Percentiles rank a stretch among this genome's conserved stretches.
These are phyloP conservation scores for Microdon myrmicae DNA, from an alignment of 2,888 invertebrate genomes.

Conservation along the genomic window DNA sequence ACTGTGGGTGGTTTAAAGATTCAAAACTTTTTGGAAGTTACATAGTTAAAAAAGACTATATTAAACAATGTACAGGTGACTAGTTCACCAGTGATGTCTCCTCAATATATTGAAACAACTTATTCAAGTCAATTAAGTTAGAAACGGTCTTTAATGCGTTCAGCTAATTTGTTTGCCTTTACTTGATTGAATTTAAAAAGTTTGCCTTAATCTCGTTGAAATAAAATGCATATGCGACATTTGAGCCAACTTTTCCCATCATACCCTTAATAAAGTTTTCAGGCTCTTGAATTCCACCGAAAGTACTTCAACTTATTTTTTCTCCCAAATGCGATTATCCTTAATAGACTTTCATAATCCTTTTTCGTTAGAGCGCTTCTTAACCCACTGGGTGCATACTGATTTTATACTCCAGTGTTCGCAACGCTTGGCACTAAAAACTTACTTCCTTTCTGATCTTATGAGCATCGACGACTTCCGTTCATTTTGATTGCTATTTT, in stretches of 20 bases:
- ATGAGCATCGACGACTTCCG: constrained; percentile 48
- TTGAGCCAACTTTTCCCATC: constrained; percentile 50
- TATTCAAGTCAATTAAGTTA: too few species aligned
- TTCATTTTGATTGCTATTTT: constrained; percentile 47
- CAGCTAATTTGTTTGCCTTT: too few species aligned
- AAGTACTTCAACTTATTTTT: constrained; percentile 42
- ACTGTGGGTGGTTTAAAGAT: too few species aligned
- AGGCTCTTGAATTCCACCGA: constrained; percentile 43
- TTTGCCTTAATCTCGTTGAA: constrained; percentile 31
- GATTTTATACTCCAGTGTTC: constrained; percentile 42
- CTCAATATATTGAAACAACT: too few species aligned
- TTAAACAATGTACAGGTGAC: too few species aligned
- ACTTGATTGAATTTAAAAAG: constrained; percentile 35
- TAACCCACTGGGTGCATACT: constrained; percentile 31
- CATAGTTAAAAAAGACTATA: too few species aligned
- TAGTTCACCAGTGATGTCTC: too few species aligned
- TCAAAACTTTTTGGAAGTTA: too few species aligned
- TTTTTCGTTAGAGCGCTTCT: constrained; percentile 24
- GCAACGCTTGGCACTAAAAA: constrained; percentile 46
- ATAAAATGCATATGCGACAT: constrained; percentile 51
- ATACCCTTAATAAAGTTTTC: constrained; percentile 50
- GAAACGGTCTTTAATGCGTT: too few species aligned
- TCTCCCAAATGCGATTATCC: constrained; percentile 43
- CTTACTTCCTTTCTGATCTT: constrained; percentile 44
- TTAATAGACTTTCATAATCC: constrained; percentile 52